Percentiles rank a stretch among this genome's conserved stretches.
Conservation (phyloP, 2,797 vertebrate genomes). For the Micrastur ruficollis region DNA sequence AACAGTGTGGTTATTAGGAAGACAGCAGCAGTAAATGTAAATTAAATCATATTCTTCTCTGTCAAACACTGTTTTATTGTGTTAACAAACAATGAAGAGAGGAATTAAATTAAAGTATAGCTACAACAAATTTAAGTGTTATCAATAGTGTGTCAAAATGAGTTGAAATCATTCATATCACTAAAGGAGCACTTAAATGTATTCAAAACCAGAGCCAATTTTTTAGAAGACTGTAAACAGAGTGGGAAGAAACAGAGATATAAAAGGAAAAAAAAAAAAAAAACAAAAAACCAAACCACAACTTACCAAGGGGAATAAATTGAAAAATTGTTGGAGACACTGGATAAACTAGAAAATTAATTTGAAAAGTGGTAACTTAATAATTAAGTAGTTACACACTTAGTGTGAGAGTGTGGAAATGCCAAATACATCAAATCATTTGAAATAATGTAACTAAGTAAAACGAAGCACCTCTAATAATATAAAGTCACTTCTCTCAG, state of each 20-base stretch:
- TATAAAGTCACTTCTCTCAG: background rate
- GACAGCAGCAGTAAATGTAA: background rate
- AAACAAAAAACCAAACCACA: rapidly evolving
- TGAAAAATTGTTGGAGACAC: background rate
- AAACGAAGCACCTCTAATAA: background rate
- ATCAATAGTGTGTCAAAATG: background rate
- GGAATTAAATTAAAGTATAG: background rate
- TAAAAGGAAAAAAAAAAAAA: background rate
- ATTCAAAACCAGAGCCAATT: background rate
- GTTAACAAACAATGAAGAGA: background rate
- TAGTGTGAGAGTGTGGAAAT: background rate
- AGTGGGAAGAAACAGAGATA: background rate
- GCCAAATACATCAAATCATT: background rate
- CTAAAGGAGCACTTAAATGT: background rate
- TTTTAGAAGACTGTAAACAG: background rate
- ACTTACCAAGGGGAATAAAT: background rate
- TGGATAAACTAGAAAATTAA: background rate
- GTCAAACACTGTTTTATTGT: background rate
- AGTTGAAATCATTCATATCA: background rate
- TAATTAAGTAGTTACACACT: background rate
- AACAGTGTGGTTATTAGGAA: background rate
- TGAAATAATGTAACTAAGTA: background rate
- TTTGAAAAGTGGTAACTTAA: background rate
- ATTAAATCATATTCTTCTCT: background rate
- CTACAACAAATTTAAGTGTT: background rate